Evolutionary conservation across 2,888 invertebrate genomes (phyloP), one percentile per base, ranked within the genome.

Genomic region (Ceramica pisi): DNA sequence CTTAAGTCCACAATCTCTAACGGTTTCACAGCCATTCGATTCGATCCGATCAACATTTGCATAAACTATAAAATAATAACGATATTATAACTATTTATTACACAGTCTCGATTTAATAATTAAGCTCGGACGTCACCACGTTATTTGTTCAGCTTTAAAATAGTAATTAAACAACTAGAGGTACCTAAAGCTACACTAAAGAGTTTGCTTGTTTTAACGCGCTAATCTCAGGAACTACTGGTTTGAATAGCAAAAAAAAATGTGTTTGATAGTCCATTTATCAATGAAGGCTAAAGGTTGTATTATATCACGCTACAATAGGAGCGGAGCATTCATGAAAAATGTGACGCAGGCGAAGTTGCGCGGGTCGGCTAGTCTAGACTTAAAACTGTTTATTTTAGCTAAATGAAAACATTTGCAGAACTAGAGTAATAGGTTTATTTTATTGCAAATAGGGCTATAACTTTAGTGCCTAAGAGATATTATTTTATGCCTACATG

Each of bases 11-110:
- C 63, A 65, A 78, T 61, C 50, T 63, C 21, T 44, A 60, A 75
- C 65, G 50, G 62, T 79, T 50, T 21, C 10, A 41, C 21, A 31
- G 7, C 10, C 64, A 44, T 50, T 12, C 53, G 19, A 46, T 50
- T 44, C 44, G 38, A 79, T 76, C 79, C 65, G 76, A 80, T 79
- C 44, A 62, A 65, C 21, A 80, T 80, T 80, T 63, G 8, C 80
- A 80, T 78, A 75, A 69, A 56, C 67, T 53, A 62, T 80, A 59
- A 76, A 76, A 65, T 80, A 71, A 61, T 66, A 48, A 35, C 19
- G 51, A 61, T 68, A 72, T 62, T 62, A 56, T 61, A 50, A 61
- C 41, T 46, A 60, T 77, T 69, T 80, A 81, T 60, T 55, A 56
- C 68, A 69, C 48, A 48, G 64, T 77, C 50, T 55, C 31, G 16